Evolutionary conservation across 2,888 invertebrate genomes (phyloP), one percentile per base, ranked within the genome.

Genomic region (Nemotelus pantherinus): DNA sequence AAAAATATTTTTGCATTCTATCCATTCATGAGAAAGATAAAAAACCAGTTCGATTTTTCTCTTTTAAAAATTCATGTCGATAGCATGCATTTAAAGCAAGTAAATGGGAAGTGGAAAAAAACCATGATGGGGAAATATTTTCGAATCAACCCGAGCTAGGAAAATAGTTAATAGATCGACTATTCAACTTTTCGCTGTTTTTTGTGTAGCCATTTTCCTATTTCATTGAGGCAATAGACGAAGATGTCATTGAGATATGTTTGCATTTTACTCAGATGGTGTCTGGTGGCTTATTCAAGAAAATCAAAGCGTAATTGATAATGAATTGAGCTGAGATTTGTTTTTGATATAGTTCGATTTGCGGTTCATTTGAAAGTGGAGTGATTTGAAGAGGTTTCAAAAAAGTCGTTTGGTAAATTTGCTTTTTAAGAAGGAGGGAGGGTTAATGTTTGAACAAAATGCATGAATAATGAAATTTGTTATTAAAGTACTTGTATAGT

Each of bases 231-330:
- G 57, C 10, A 25, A 2, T 57, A 53, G 7, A 53, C 10, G 10
- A 9, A 53, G 53, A 53, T 9, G 6, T 53, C 25, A 10, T 25
- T 57, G 6, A 10, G 25, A 9, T 53, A 53, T 53, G 53, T 53
- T 9, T 53, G 53, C 53, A 9, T 57, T 25, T 25, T 48, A 25
- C 48, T 48, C n/a, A 5, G n/a, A 67, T 6, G 25, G 43, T 2
- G 63, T 63, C 48, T 47, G 67, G 67, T 60, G 41, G 60, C 25
- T 50, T 53, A 53, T 70, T 70, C 43, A 55, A 43, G 70, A 70
- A 70, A 70, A 70, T 70, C 70, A 70, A 70, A 53, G 55, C 70
- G 70, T 70, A 70, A 70, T 70, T 70, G 70, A 70, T 55, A 70
- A 70, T 70, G 70, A 70, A 70, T 70, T 70, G 70, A 53, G 55